Percentiles rank a stretch among this genome's conserved stretches.
Conservation (phyloP, 2,888 invertebrate species). For the Chironomus tentans region DNA sequence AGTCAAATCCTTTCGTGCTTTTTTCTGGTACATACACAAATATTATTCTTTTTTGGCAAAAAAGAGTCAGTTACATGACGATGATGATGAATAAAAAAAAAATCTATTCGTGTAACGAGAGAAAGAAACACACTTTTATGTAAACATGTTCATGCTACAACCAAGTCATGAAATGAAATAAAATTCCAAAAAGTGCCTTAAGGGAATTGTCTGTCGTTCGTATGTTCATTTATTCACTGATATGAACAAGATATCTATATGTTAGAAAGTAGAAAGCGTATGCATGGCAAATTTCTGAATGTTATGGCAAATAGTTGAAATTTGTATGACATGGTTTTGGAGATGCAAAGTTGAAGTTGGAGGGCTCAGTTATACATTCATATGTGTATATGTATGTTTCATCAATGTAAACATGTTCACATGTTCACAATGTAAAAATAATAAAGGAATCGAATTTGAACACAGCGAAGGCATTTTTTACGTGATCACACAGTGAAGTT, state of each 20-base stretch:
- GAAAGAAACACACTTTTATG: constrained; percentile 18
- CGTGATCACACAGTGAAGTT: background rate
- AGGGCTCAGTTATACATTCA: background rate
- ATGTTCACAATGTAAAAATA: constrained; percentile 25
- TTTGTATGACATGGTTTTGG: constrained; percentile 16
- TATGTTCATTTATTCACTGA: background rate
- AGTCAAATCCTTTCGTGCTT: no score
- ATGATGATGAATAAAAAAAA: background rate
- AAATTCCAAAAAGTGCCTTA: constrained; percentile 25
- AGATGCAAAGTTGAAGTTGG: background rate
- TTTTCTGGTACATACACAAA: no score
- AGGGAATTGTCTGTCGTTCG: constrained; percentile 24
- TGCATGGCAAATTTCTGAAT: constrained; percentile 5
- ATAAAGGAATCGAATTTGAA: background rate
- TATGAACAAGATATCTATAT: background rate
- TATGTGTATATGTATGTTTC: background rate
- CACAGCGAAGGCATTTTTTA: background rate
- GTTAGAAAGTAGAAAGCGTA: background rate
- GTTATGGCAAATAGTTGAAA: constrained; percentile 13
- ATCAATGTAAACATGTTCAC: constrained; percentile 26
- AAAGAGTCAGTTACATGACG: background rate
- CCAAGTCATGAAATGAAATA: constrained; percentile 24
- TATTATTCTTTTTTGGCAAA: background rate
- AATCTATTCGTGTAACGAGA: constrained; percentile 1
- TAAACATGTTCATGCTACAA: constrained; percentile 23